Conservation (phyloP, 2,113 vertebrate genomes). For the Sisor rabdophorus region DNA sequence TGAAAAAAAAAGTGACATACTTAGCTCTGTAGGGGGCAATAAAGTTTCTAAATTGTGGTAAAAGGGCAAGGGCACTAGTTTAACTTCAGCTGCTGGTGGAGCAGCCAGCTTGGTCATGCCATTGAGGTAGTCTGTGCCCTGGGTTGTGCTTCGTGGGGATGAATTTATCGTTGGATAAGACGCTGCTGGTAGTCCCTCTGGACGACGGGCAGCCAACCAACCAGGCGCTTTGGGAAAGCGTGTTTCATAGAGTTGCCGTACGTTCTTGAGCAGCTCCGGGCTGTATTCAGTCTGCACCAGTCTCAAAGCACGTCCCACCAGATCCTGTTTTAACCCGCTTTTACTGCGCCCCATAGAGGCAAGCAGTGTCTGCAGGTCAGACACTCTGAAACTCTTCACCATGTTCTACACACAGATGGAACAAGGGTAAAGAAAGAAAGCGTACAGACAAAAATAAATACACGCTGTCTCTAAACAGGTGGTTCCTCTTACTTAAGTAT, state of each 20-base stretch:
- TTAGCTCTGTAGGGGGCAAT: conserved; percentile 87
- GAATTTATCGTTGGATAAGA: conserved; percentile 71
- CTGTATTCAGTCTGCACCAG: conserved; percentile 96
- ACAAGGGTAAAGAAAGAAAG: background rate
- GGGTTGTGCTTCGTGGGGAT: conserved; percentile 68
- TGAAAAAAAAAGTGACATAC: conserved; percentile 67
- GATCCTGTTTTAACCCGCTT: conserved; percentile 96
- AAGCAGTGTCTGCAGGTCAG: conserved; percentile 96
- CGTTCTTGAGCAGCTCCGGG: conserved; percentile 94
- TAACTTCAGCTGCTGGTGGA: conserved; percentile 78
- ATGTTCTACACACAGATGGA: conserved; percentile 78
- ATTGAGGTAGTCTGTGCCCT: conserved; percentile 91
- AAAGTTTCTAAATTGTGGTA: conserved; percentile 92
- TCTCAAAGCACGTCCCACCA: conserved; percentile 89
- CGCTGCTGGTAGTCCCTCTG: conserved; percentile 72
- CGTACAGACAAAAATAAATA: background rate
- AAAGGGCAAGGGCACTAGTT: conserved; percentile 90
- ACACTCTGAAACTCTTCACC: conserved; percentile 99
- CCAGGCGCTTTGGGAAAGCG: conserved; percentile 84
- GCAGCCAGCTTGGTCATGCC: conserved; percentile 78
- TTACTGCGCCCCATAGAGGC: conserved; percentile 98
- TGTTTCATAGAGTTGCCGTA: conserved; percentile 94
- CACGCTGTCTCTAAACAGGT: background rate
- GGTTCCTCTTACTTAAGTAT: background rate
- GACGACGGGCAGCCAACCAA: conserved; percentile 67